phyloP scores from a whole-genome alignment of 2,888 invertebrate species.

The Chrysolina haemoptera region DNA sequence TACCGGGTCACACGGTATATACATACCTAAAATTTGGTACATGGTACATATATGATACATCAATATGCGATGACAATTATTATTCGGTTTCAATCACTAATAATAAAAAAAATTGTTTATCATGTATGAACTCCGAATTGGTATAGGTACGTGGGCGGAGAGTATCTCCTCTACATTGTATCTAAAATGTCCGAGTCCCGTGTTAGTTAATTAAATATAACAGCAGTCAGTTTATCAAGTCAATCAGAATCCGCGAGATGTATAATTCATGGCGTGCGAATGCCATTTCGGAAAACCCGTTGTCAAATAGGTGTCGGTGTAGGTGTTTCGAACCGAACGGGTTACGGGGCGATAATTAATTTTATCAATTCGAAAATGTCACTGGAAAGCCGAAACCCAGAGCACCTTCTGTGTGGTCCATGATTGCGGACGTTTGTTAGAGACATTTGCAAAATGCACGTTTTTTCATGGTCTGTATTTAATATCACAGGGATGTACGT shows the following conservation, averaged over 20 bases:
- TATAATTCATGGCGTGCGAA: conserved; percentile 43
- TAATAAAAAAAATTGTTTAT: no score
- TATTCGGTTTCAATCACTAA: no score
- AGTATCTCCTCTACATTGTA: conserved; percentile 29
- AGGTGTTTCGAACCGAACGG: conserved; percentile 42
- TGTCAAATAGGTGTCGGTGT: conserved; percentile 46
- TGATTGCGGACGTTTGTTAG: neutral
- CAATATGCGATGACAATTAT: no score
- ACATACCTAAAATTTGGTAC: no score
- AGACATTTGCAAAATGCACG: no score
- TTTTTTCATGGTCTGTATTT: no score
- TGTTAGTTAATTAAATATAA: conserved; percentile 42
- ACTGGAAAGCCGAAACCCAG: conserved; percentile 38
- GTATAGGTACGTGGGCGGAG: neutral
- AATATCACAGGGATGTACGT: no score
- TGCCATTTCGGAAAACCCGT: conserved; percentile 45
- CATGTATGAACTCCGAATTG: no score
- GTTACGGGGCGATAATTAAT: conserved; percentile 39
- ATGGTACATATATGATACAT: no score
- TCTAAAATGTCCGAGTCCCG: conserved; percentile 29
- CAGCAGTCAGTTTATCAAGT: conserved; percentile 37
- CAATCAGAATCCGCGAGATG: conserved; percentile 41
- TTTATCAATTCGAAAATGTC: conserved; percentile 40
- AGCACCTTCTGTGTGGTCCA: conserved; percentile 34
- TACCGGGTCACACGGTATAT: no score